phyloP scores from a whole-genome alignment of 2,113 vertebrate genomes.

The Callionymus lyra region DNA sequence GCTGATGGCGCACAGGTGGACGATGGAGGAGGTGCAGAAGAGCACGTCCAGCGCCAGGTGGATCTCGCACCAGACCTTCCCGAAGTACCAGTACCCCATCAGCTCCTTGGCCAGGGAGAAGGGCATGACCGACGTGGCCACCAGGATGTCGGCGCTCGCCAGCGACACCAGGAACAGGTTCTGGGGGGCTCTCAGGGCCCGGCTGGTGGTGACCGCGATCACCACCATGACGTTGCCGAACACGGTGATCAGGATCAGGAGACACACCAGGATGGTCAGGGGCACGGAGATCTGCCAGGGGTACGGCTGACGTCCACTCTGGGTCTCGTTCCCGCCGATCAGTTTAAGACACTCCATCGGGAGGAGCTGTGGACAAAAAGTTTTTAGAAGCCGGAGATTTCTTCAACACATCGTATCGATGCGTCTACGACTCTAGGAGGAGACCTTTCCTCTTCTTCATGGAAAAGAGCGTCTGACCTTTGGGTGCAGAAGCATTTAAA shows the following conservation, averaged over 20 bases:
- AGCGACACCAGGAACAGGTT: conserved; percentile 89
- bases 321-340: conserved; percentile 38
- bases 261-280: conserved; percentile 51
- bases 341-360: conserved; percentile 50
- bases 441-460: conserved; percentile 3
- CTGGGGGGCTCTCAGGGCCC: conserved; percentile 81
- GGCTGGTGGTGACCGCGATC: conserved; percentile 82
- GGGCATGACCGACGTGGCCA: conserved; percentile 86
- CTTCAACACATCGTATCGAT: conserved; percentile 6
- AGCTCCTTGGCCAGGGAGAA: conserved; percentile 88
- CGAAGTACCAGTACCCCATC: conserved; percentile 87
- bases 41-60: conserved; percentile 86
- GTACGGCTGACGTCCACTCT: conserved; percentile 20
- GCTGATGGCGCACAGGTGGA: conserved; percentile 81
- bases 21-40: conserved; percentile 83
- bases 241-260: conserved; percentile 81
- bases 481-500: neutral
- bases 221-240: conserved; percentile 87
- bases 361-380: neutral
- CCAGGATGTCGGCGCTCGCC: conserved; percentile 86
- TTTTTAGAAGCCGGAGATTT: too few species aligned
- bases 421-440: too few species aligned
- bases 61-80: conserved; percentile 85
- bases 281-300: conserved; percentile 37
- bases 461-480: conserved; percentile 5